Conservation (phyloP, 2,888 invertebrate genomes). For the Hypsopygia costalis region DNA sequence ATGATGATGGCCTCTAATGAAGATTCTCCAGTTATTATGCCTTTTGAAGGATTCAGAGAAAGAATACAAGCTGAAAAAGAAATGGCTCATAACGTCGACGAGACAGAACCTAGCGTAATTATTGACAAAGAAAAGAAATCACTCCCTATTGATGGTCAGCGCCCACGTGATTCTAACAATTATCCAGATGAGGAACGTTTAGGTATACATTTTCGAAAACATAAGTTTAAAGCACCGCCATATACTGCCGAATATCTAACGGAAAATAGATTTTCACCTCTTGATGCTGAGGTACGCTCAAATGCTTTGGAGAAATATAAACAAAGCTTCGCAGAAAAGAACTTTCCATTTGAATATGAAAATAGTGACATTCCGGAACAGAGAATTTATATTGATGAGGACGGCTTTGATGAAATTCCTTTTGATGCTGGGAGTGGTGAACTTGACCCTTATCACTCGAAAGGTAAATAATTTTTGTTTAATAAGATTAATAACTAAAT, state of each 20-base stretch:
- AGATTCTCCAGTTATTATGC: conserved; percentile 57
- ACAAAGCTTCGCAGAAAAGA: conserved; percentile 67
- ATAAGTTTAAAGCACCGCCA: conserved; percentile 55
- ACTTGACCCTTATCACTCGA: conserved; percentile 48
- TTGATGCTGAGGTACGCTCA: conserved; percentile 66
- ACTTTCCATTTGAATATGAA: conserved; percentile 73
- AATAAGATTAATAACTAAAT: too few species aligned
- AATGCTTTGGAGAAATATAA: conserved; percentile 70
- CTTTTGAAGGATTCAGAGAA: conserved; percentile 70
- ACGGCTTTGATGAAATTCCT: conserved; percentile 59
- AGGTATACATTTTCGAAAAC: conserved; percentile 68
- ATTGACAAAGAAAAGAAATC: conserved; percentile 66
- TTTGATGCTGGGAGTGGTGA: conserved; percentile 69
- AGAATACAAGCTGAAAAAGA: conserved; percentile 55
- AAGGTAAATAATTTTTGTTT: conserved; percentile 40
- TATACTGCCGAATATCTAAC: conserved; percentile 68
- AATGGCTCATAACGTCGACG: conserved; percentile 27
- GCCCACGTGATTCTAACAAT: conserved; percentile 44
- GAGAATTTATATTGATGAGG: conserved; percentile 79
- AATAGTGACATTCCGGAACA: conserved; percentile 74
- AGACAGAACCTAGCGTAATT: conserved; percentile 29
- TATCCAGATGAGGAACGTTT: conserved; percentile 72
- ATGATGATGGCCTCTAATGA: conserved; percentile 52
- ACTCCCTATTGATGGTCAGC: conserved; percentile 28
- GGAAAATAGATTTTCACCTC: conserved; percentile 56